These are phyloP conservation scores for Muricea muricata DNA, from an alignment of 92 coral and sea anemone species.

Conservation along the genomic window DNA sequence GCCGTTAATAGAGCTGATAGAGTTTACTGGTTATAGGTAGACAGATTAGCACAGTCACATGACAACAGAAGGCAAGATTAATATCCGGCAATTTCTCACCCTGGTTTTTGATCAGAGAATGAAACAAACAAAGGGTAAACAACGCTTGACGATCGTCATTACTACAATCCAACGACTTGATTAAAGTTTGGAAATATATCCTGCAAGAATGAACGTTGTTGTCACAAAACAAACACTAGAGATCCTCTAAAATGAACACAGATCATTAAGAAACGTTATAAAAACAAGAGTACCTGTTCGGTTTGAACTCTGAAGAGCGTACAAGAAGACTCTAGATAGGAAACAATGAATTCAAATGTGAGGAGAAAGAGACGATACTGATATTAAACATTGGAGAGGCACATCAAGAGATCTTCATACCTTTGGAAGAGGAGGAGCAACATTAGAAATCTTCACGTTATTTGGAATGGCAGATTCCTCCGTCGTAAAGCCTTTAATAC, in stretches of 20 bases:
- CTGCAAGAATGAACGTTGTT: constrained; percentile 50
- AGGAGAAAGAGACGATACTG: not conserved
- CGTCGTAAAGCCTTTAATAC: constrained; percentile 27
- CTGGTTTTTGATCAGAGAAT: constrained; percentile 81
- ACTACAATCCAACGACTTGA: constrained; percentile 79
- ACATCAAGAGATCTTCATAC: not conserved
- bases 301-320: constrained; percentile 75
- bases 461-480: constrained; percentile 47
- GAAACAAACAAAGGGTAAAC: constrained; percentile 80
- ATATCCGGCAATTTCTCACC: constrained; percentile 45
- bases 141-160: constrained; percentile 88
- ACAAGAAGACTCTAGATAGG: constrained; percentile 81
- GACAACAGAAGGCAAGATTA: not conserved
- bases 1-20: no score
- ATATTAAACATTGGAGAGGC: not conserved
- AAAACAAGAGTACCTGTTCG: constrained; percentile 72
- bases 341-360: not conserved
- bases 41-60: not conserved
- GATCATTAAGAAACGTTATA: not conserved
- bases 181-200: constrained; percentile 78
- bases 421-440: constrained; percentile 24
- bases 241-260: no score
- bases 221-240: no score
- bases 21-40: no score
- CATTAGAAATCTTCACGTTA: constrained; percentile 27